Base-by-base conservation (phyloP, 1,140 invertebrate genomes). In the Drosophila athabasca region DNA sequence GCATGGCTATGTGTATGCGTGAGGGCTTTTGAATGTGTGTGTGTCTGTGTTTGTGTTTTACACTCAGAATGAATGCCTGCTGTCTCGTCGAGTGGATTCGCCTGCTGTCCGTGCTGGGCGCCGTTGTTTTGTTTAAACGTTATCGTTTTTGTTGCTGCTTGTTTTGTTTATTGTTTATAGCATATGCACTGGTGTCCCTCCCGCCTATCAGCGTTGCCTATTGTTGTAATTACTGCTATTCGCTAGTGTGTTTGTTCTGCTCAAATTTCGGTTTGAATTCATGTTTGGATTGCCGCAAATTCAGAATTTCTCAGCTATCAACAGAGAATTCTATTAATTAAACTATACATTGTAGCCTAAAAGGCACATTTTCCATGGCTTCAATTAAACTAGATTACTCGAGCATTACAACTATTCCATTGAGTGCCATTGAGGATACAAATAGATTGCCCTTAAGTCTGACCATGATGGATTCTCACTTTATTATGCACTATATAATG, bases 121-220 rank as follows among this genome's bases (percentile, higher is more conserved):
- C 82, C 82, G 82, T 71, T 81, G 82, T 85, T 85, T 85, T 85
- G 82, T 85, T 87, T 85, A 72, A 78, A 77, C 82, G 82, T 85
- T 85, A 85, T 85, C 82, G 82, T 85, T 85, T 78, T 85, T 85
- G 82, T 85, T 85, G 77, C 73, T 87, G 77, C 57, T 39, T 73
- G 60, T 49, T 58, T 80, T 85, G 81, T 77, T 85, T 85, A 85
- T 85, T 81, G 82, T 85, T 85, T 85, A 87, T 85, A 74, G 68
- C 73, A 58, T 67, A 39, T 39, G 45, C 62, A 54, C 61, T 35
- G 22, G 26, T 35, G 43, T 51, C 55, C 51, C 70, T 54, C 8
- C 9, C 31, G 11, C 35, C 71, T 60, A 77, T 64, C 76, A 76
- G 77, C 52, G 50, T 39, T 15, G 43, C 49, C 35, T 53, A 55